Percentiles rank a stretch among this genome's conserved stretches.
Evolutionary conservation across 1,140 invertebrate species (phyloP).

Genomic region (Cydia fagiglandana): DNA sequence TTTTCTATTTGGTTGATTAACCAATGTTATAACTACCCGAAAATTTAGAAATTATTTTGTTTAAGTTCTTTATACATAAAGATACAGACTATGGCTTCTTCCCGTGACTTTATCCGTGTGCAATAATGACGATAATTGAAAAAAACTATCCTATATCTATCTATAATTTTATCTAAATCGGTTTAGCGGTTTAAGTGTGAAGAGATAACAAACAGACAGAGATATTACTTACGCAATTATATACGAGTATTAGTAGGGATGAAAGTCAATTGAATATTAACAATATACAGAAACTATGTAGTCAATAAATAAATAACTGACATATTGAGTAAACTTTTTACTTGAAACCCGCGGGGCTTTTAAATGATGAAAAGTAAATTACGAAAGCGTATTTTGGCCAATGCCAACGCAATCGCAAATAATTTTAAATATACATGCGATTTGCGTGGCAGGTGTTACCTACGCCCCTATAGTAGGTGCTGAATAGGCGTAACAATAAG

Average conservation of each 20-base stretch:
- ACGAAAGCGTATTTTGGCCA: conserved; percentile 48
- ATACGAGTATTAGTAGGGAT: too few species aligned
- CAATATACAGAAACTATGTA: neutral
- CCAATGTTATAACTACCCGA: too few species aligned
- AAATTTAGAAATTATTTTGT: too few species aligned
- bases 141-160: too few species aligned
- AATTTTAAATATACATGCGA: conserved; percentile 41
- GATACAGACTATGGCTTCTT: neutral
- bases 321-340: conserved; percentile 16
- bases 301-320: neutral
- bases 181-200: too few species aligned
- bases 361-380: conserved; percentile 36
- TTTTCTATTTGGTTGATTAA: too few species aligned
- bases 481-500: conserved; percentile 43
- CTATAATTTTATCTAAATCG: too few species aligned
- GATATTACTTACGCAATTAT: too few species aligned
- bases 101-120: neutral
- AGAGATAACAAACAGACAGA: too few species aligned
- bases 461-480: conserved; percentile 39
- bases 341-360: neutral
- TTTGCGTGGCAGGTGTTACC: conserved; percentile 47
- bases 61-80: too few species aligned
- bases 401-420: conserved; percentile 41
- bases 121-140: too few species aligned
- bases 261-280: neutral